A percentile compares a stretch with the other conserved stretches of the same genome.
Conservation (phyloP, 1,140 invertebrate species). For the Oryzaephilus surinamensis region DNA sequence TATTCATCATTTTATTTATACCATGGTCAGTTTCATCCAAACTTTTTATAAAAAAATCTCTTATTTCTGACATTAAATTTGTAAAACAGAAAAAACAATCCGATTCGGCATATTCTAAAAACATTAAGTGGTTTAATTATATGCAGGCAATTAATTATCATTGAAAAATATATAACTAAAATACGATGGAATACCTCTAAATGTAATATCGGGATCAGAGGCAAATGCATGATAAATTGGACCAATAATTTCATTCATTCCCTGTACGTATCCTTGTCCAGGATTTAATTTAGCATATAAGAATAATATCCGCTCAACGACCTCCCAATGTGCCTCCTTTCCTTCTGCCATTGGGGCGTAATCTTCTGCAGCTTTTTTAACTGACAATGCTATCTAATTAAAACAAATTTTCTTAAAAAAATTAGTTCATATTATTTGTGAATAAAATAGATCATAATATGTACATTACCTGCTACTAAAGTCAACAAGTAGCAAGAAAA, state of each 20-base stretch:
- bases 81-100: slow-evolving; percentile 98
- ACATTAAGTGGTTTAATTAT: too few relatives aligned
- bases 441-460: not conserved
- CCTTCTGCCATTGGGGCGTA: slow-evolving; percentile 73
- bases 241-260: slow-evolving; percentile 99
- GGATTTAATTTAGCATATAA: slow-evolving; percentile 97
- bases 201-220: slow-evolving; percentile 70
- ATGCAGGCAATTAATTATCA: too few relatives aligned
- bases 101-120: slow-evolving; percentile 85
- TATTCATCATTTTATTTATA: slow-evolving; percentile 76
- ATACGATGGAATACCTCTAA: slow-evolving; percentile 72
- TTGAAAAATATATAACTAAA: too few relatives aligned
- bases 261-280: slow-evolving; percentile 95
- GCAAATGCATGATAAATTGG: slow-evolving; percentile 98
- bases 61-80: slow-evolving; percentile 91
- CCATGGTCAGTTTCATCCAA: slow-evolving; percentile 86
- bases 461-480: slow-evolving; percentile 30
- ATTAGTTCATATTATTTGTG: slow-evolving; percentile 1
- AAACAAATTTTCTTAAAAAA: not conserved
- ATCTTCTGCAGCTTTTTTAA: slow-evolving; percentile 61
- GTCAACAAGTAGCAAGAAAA: slow-evolving; percentile 16
- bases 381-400: slow-evolving; percentile 46
- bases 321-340: slow-evolving; percentile 90
- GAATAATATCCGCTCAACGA: slow-evolving; percentile 93
- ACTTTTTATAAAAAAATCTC: slow-evolving; percentile 95